These are phyloP conservation scores for Naja naja DNA, from an alignment of 2,113 vertebrate genomes.

Conservation along the genomic window DNA sequence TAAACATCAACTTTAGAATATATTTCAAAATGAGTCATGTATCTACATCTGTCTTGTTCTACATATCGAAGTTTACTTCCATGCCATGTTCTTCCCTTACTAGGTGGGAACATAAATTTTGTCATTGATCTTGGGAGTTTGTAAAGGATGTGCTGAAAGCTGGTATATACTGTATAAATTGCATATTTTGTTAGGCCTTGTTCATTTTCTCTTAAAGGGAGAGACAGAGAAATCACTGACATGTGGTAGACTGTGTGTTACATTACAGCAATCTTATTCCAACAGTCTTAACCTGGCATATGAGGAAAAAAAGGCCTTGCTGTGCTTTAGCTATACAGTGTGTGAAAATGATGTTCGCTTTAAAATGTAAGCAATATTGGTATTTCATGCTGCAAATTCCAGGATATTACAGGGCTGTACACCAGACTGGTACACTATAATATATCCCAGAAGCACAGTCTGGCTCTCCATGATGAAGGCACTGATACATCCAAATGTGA, in stretches of 20 bases:
- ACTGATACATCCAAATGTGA: too few relatives aligned
- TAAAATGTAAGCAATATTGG: neutral
- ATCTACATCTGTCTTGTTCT: neutral
- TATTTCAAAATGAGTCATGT: neutral
- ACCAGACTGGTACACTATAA: neutral
- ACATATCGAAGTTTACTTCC: neutral
- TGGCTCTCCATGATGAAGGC: too few relatives aligned
- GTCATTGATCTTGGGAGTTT: slow-evolving; percentile 32
- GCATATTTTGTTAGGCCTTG: slow-evolving; percentile 23
- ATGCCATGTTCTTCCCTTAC: neutral
- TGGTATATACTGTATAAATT: slow-evolving; percentile 23
- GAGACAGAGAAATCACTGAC: neutral
- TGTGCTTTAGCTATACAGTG: slow-evolving; percentile 30
- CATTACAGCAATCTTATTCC: neutral
- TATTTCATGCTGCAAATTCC: neutral
- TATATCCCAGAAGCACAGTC: neutral
- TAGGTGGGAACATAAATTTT: neutral
- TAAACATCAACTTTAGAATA: too few relatives aligned
- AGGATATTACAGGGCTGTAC: neutral
- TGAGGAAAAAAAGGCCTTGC: slow-evolving; percentile 17
- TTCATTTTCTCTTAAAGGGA: slow-evolving; percentile 25
- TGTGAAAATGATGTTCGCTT: neutral
- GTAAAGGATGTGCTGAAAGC: slow-evolving; percentile 19
- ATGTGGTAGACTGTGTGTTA: neutral
- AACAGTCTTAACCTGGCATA: slow-evolving; percentile 5